Conservation (phyloP, 2,888 invertebrate species). For the Rhagium mordax region DNA sequence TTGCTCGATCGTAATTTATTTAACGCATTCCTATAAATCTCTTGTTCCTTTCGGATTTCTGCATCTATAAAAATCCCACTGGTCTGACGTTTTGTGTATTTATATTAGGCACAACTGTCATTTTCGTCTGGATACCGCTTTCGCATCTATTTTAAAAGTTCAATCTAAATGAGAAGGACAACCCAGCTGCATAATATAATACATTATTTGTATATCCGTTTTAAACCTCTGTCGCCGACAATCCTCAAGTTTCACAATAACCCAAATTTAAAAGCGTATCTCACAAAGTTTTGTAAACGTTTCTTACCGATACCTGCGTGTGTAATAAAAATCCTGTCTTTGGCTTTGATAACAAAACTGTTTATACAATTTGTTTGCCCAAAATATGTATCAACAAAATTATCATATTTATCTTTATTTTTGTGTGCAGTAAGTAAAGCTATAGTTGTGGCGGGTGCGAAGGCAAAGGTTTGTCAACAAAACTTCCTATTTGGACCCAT, state of each 20-base stretch:
- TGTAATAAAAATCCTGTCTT: neutral
- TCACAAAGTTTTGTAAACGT: neutral
- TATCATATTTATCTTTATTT: constrained; percentile 15
- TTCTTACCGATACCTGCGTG: neutral
- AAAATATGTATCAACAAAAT: constrained; percentile 17
- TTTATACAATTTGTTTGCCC: constrained; percentile 10
- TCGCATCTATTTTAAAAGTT: neutral
- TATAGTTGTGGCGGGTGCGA: neutral
- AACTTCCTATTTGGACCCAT: too few relatives aligned
- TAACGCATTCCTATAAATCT: neutral
- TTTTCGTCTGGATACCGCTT: neutral
- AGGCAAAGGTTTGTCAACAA: too few relatives aligned
- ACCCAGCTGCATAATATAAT: too few relatives aligned
- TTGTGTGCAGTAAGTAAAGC: neutral
- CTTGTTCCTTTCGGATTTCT: neutral
- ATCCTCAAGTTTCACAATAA: neutral
- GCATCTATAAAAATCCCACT: neutral
- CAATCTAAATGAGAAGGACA: neutral
- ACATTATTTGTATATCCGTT: neutral
- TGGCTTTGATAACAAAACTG: neutral
- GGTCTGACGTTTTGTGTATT: neutral
- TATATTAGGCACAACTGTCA: neutral
- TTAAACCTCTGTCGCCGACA: neutral
- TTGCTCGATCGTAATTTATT: neutral
- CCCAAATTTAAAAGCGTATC: neutral